Conservation (phyloP, 2,888 invertebrate species). For the Bedellia somnulentella region DNA sequence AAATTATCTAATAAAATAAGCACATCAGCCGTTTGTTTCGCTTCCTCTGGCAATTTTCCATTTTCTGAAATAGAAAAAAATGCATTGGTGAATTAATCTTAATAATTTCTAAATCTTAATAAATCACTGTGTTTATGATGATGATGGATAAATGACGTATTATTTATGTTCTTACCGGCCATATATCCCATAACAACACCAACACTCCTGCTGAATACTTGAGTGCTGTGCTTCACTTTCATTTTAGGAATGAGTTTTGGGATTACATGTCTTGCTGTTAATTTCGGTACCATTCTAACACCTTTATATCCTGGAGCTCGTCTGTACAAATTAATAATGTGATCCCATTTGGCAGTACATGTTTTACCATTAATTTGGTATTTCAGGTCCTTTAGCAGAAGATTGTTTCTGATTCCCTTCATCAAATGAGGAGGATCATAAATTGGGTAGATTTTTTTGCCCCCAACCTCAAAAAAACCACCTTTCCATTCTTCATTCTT, state of each 20-base stretch:
- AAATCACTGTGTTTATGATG: too few relatives aligned
- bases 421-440: slow-evolving; percentile 8
- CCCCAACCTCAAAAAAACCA: slow-evolving; percentile 5
- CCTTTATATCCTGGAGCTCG: slow-evolving; percentile 7
- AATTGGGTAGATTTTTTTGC: slow-evolving; percentile 5
- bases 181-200: slow-evolving; percentile 2
- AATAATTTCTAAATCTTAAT: too few relatives aligned
- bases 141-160: too few relatives aligned
- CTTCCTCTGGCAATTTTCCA: too few relatives aligned
- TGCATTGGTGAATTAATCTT: too few relatives aligned
- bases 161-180: not conserved
- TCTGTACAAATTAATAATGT: slow-evolving; percentile 7
- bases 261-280: slow-evolving; percentile 8
- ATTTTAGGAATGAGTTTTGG: slow-evolving; percentile 10
- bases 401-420: slow-evolving; percentile 9
- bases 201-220: slow-evolving; percentile 10
- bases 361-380: slow-evolving; percentile 6
- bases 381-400: slow-evolving; percentile 8
- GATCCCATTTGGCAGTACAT: slow-evolving; percentile 8
- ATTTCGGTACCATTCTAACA: slow-evolving; percentile 6
- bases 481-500: slow-evolving; percentile 2
- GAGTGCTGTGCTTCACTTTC: slow-evolving; percentile 10
- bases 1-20: too few relatives aligned
- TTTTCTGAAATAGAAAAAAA: too few relatives aligned
- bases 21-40: too few relatives aligned